Evolutionary conservation across 2,888 invertebrate species (phyloP), one percentile per base, ranked within the genome.

Genomic region (Coelinius sp.): DNA sequence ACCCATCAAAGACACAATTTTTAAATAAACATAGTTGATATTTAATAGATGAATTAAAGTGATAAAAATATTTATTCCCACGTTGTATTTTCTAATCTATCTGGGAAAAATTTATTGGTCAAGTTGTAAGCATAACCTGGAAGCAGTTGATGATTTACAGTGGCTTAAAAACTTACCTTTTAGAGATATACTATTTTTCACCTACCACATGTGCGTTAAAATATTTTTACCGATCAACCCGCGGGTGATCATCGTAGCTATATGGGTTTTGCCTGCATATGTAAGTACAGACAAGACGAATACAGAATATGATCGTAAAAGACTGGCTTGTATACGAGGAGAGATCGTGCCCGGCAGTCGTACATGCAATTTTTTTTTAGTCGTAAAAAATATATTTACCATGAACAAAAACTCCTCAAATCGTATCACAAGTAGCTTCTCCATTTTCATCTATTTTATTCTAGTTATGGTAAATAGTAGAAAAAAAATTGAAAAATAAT

Each of bases 311-410:
- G 22, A 70, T 75, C 76, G 74, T 75, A 73, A 77, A 74, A 73
- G 22, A 49, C 46, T 38, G 72, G 27, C 66, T 49, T 67, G 74
- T 77, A 76, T 76, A 74, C 74, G 75, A 75, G 75, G 73, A 71
- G 76, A 76, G 73, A 77, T 77, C 75, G 74, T 41, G 70, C 64
- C 31, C 12, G 53, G 46, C 14, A 67, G 46, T 71, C 41, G 17
- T 31, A 22, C 53, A 41, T 38, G 20, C 20, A 31, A 46, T 59
- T 35, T 65, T 52, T 62, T 69, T 62, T 69, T 25, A 49, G 41
- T 68, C 62, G 46, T 68, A 53, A 68, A 70, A 49, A 49, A 49
- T 49, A n/a, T n/a, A n/a, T n/a, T n/a, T n/a, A n/a, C n/a, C 20
- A 6, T 20, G 27, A 70, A 27, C 17, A 22, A 20, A 27, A 56